These are phyloP conservation scores for Caenorhabditis sp. DNA, from an alignment of 2,888 invertebrate genomes.

Conservation along the genomic window DNA sequence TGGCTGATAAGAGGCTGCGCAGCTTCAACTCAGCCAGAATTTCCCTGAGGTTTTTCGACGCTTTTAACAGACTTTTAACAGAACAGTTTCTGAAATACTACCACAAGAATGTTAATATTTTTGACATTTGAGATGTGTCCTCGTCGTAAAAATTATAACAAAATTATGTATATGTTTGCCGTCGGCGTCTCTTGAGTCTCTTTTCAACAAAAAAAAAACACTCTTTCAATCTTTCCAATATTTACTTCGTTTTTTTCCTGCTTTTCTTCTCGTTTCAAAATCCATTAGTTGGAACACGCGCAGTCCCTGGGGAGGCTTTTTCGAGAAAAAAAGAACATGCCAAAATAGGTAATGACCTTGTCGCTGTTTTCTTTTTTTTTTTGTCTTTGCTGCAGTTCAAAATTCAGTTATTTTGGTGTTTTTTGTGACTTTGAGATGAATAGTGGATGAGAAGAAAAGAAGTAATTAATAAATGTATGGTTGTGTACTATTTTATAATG, in stretches of 20 bases:
- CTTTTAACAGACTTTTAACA: too few species aligned
- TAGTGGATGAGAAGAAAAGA: not conserved
- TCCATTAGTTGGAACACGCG: not conserved
- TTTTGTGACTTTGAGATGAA: not conserved
- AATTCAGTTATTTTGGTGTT: not conserved
- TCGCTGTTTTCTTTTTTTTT: not conserved
- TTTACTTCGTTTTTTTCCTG: not conserved
- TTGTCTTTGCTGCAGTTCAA: not conserved
- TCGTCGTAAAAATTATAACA: too few species aligned
- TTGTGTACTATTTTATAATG: too few species aligned
- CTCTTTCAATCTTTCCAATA: not conserved
- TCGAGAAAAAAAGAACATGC: not conserved
- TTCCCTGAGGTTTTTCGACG: too few species aligned
- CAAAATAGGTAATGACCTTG: slow-evolving; percentile 1
- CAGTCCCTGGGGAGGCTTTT: not conserved
- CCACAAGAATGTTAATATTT: too few species aligned
- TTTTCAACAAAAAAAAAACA: not conserved
- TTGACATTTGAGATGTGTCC: too few species aligned
- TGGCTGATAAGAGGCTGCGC: too few species aligned
- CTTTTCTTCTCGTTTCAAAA: not conserved
- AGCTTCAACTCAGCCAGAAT: too few species aligned
- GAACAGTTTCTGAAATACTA: too few species aligned
- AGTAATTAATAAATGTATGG: too few species aligned
- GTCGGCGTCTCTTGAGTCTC: too few species aligned
- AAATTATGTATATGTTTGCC: too few species aligned